A percentile compares a stretch with the other conserved stretches of the same genome.
Conservation (phyloP, 1,140 invertebrate genomes). For the Sminthurinus signatus region DNA sequence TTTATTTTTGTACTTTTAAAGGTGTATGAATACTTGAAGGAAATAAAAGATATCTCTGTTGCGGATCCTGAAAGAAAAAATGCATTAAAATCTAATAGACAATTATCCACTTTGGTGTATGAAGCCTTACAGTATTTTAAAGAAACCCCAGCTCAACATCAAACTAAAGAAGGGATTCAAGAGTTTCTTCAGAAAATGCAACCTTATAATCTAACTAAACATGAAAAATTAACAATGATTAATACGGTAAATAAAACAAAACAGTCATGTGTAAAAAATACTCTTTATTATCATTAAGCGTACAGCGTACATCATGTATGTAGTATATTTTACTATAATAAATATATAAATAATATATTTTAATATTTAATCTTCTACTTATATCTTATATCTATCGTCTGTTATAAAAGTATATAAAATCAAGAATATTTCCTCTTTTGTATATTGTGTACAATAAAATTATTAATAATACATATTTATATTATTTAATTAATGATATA, state of each 20-base stretch:
- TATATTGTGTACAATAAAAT: too few species aligned
- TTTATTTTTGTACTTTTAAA: background rate
- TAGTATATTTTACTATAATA: background rate
- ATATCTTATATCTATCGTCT: too few species aligned
- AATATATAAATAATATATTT: background rate
- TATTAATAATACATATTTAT: too few species aligned
- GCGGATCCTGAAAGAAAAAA: conserved; percentile 6
- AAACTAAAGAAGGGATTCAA: conserved; percentile 16
- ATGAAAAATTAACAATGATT: conserved; percentile 28
- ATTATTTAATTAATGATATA: conserved; percentile 10
- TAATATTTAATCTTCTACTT: too few species aligned
- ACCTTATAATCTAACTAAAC: conserved; percentile 29
- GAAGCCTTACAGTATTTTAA: conserved; percentile 34
- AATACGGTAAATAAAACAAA: conserved; percentile 23
- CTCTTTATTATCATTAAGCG: too few species aligned
- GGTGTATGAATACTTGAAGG: conserved; percentile 28
- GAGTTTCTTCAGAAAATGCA: conserved; percentile 20
- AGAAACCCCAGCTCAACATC: conserved; percentile 17
- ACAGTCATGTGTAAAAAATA: too few species aligned
- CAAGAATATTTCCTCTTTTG: too few species aligned
- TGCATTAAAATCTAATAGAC: conserved; percentile 21
- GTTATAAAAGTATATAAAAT: too few species aligned
- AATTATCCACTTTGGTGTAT: conserved; percentile 32
- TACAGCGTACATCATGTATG: background rate
- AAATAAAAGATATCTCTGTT: conserved; percentile 16